Conservation (phyloP, 2,113 vertebrate species). For the Circaetus gallicus region DNA sequence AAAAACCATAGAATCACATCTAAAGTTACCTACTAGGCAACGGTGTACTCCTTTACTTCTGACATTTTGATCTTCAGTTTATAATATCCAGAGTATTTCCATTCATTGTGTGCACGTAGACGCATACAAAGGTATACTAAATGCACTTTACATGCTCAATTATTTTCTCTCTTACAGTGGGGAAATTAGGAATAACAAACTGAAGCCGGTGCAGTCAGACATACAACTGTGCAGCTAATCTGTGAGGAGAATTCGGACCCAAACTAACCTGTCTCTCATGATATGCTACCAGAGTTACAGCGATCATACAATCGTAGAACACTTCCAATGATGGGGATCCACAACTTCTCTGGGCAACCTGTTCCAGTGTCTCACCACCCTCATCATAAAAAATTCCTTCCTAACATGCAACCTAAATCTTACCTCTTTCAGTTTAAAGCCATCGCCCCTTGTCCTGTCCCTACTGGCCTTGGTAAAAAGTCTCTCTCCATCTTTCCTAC, state of each 20-base stretch:
- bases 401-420: background rate
- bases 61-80: background rate
- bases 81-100: background rate
- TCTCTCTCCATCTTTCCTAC: background rate
- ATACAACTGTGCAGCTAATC: background rate
- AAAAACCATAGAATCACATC: background rate
- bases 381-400: background rate
- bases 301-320: accelerated
- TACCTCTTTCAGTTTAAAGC: background rate
- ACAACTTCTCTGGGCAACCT: background rate
- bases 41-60: background rate
- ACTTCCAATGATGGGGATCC: background rate
- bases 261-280: background rate
- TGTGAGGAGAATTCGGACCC: background rate
- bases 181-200: background rate
- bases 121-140: background rate
- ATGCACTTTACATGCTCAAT: background rate
- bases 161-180: background rate
- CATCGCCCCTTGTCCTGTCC: background rate
- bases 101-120: background rate
- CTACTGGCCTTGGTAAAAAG: background rate
- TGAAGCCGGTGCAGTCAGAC: background rate
- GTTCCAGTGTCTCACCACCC: background rate
- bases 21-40: background rate
- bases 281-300: background rate